Evolutionary conservation across 2,113 vertebrate genomes (phyloP).

Genomic region (Mobula hypostoma): DNA sequence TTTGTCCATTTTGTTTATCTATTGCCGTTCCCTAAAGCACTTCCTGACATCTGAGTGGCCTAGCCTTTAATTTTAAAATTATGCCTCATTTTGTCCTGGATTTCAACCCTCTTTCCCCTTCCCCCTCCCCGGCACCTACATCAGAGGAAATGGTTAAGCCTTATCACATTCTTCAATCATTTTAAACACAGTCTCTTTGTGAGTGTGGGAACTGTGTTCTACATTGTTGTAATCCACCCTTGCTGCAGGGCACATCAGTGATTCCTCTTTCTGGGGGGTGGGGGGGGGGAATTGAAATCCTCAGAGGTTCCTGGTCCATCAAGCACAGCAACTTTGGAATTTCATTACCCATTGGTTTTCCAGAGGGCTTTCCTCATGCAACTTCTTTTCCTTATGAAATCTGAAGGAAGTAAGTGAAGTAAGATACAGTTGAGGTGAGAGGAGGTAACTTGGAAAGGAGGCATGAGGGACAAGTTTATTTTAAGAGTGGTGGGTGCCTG

Average conservation of each 20-base stretch:
- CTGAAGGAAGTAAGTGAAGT: neutral
- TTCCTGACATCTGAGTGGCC: neutral
- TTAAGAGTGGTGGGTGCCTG: no score
- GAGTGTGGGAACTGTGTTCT: neutral
- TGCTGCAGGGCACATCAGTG: neutral
- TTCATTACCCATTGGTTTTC: neutral
- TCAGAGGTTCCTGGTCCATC: neutral
- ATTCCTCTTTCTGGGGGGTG: neutral
- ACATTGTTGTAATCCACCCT: neutral
- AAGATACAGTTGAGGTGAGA: no score
- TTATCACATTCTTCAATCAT: neutral
- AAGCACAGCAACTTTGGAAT: neutral
- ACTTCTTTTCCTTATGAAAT: neutral
- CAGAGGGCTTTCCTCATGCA: neutral
- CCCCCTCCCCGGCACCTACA: neutral
- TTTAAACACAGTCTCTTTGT: neutral
- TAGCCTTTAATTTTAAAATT: neutral
- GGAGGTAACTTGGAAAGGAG: no score
- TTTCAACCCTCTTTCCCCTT: no score
- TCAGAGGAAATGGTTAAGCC: neutral
- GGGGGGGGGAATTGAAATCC: no score
- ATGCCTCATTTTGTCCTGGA: neutral
- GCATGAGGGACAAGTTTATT: no score
- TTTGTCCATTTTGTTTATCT: neutral
- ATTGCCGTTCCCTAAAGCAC: neutral